Evolutionary conservation across 2,888 invertebrate species (phyloP).

Genomic region (Spodoptera exigua): DNA sequence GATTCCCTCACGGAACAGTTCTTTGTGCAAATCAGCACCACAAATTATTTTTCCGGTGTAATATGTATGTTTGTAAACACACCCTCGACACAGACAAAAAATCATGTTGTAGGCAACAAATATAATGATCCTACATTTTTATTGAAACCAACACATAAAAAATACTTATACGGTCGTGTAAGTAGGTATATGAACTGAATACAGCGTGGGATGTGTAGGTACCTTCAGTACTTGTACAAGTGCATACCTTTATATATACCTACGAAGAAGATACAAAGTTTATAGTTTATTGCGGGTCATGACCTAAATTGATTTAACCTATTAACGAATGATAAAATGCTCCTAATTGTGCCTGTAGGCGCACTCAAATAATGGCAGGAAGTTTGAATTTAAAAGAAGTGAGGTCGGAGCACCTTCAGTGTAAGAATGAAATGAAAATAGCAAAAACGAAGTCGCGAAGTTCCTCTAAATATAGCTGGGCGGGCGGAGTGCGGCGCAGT

Average conservation of each 20-base stretch:
- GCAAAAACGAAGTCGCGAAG: constrained; percentile 87
- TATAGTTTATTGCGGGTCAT: constrained; percentile 1
- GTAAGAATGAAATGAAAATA: constrained; percentile 87
- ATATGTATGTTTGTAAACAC: too few species aligned
- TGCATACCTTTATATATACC: constrained; percentile 3
- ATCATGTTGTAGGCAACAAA: too few species aligned
- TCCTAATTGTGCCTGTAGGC: constrained; percentile 14
- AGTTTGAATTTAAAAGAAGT: constrained; percentile 69
- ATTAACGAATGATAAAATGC: constrained; percentile 1
- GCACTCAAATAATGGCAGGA: constrained; percentile 63
- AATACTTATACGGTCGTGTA: too few species aligned
- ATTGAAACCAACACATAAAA: too few species aligned
- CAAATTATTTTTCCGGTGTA: too few species aligned
- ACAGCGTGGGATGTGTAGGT: not conserved
- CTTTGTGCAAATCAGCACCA: too few species aligned
- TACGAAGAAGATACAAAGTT: constrained; percentile 1
- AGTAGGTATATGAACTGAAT: too few species aligned
- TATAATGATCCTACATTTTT: too few species aligned
- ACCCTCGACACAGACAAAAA: too few species aligned
- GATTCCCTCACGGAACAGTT: too few species aligned
- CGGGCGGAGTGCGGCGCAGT: constrained; percentile 73
- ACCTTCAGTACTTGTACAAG: not conserved
- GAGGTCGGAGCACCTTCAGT: constrained; percentile 70
- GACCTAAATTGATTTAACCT: constrained; percentile 31
- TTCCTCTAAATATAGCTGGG: constrained; percentile 85